These are phyloP conservation scores for Microtus ochrogaster DNA, from an alignment of 2,113 vertebrate species.

Conservation along the genomic window DNA sequence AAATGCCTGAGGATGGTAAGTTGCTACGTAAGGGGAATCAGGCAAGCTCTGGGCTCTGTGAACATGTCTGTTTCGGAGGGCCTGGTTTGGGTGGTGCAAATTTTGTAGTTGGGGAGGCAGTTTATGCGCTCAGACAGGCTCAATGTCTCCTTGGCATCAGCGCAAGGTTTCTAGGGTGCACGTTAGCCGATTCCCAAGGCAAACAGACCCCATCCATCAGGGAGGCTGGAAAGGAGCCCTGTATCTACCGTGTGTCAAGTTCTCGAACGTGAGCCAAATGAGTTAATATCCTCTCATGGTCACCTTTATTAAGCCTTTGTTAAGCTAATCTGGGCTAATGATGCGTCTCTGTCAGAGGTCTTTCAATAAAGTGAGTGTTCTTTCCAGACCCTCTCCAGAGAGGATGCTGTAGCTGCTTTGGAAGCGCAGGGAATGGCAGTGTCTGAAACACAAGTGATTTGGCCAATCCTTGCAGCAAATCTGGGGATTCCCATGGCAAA, in stretches of 20 bases:
- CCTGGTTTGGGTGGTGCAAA: not conserved
- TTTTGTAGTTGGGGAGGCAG: not conserved
- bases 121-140: slow-evolving; percentile 46
- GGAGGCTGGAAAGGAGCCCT: slow-evolving; percentile 61
- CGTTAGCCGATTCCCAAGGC: slow-evolving; percentile 61
- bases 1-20: slow-evolving; percentile 53
- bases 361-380: slow-evolving; percentile 78
- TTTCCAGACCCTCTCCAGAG: slow-evolving; percentile 61
- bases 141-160: slow-evolving; percentile 52
- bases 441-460: not conserved
- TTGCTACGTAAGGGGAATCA: slow-evolving; percentile 57
- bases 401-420: slow-evolving; percentile 67
- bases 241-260: slow-evolving; percentile 67
- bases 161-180: slow-evolving; percentile 57
- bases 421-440: slow-evolving; percentile 38
- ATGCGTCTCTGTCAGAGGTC: slow-evolving; percentile 71
- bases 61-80: slow-evolving; percentile 34
- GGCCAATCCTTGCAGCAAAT: not conserved
- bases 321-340: slow-evolving; percentile 72
- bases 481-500: not conserved
- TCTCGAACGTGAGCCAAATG: slow-evolving; percentile 64
- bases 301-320: slow-evolving; percentile 74
- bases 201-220: slow-evolving; percentile 65
- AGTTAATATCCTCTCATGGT: slow-evolving; percentile 63
- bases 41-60: not conserved